Conservation (phyloP, 2,113 vertebrate genomes). For the Platycercus adscitus region DNA sequence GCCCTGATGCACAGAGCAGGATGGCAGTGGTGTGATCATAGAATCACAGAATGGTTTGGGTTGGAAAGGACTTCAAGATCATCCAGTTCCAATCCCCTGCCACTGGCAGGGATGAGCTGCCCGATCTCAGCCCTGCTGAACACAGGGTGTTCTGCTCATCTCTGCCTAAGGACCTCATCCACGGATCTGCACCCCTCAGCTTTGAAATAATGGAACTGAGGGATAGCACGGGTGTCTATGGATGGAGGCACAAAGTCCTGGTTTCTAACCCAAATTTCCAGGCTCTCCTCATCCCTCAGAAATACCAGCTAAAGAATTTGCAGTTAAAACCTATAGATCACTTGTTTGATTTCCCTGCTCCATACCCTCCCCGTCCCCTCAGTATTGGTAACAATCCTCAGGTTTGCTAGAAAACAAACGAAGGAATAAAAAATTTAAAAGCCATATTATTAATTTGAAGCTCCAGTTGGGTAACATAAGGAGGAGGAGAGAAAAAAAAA, state of each 20-base stretch:
- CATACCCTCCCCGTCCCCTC: neutral
- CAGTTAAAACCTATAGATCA: neutral
- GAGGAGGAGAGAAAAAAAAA: neutral
- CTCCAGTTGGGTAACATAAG: slow-evolving; percentile 55
- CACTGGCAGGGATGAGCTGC: neutral
- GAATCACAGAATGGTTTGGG: neutral
- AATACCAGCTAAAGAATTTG: neutral
- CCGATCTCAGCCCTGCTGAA: neutral
- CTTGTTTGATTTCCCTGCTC: neutral
- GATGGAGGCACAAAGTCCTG: neutral
- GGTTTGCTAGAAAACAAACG: slow-evolving; percentile 57
- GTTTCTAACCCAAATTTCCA: neutral
- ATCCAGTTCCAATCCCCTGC: neutral
- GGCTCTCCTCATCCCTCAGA: neutral
- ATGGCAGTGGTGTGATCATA: neutral
- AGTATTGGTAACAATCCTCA: neutral
- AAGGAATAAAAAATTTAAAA: neutral
- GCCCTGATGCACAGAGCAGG: neutral
- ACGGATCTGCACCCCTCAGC: neutral
- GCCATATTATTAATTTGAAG: slow-evolving; percentile 13
- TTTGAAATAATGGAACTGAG: neutral
- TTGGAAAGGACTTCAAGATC: neutral
- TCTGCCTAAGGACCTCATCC: neutral
- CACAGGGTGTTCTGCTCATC: fast-evolving
- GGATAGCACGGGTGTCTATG: neutral